Evolutionary conservation across 1,140 invertebrate species (phyloP), one percentile per base, ranked within the genome.

Genomic region (Lysiphlebus fabarum): DNA sequence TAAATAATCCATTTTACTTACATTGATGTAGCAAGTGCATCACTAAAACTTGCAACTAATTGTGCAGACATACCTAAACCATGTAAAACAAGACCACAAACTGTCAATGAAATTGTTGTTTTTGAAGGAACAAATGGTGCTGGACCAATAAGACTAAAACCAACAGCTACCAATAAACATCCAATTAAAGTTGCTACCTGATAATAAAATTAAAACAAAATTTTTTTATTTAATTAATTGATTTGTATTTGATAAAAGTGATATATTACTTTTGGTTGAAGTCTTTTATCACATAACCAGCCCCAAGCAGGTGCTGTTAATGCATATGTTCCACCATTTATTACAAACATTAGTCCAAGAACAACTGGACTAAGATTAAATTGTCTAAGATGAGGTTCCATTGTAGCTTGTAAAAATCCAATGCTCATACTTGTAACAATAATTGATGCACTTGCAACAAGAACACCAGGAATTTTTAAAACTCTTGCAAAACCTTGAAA

Each of bases 261-360:
- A 9, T 34, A 40, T 34, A 37, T 64, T 64, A 73, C 77, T 72
- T 90, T 90, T 0, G 90, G 88, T 42, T 81, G 80, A 2, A 84
- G 66, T 8, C 76, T 66, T 57, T 83, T 84, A 71, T 93, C 91
- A 67, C 90, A 91, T 0, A 92, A 63, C 84, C 85, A 89, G 33
- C 92, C 92, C 86, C 89, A 94, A 10, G 80, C 76, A 0, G 92
- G 92, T 0, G 91, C 90, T 0, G 89, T 89, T 0, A 90, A 43
- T 1, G 91, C 91, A 74, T 95, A 95, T 10, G 88, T 85, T 1
- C 88, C 91, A 5, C 92, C 92, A 68, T 91, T 93, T 45, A 95
- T 88, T 11, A 95, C 85, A 72, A 95, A 95, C 84, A 93, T 89
- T 10, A 93, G 70, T 0, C 92, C 92, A 37, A 93, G 78, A 7